phyloP scores from a whole-genome alignment of 2,888 invertebrate genomes.

The Plebejus melissa region DNA sequence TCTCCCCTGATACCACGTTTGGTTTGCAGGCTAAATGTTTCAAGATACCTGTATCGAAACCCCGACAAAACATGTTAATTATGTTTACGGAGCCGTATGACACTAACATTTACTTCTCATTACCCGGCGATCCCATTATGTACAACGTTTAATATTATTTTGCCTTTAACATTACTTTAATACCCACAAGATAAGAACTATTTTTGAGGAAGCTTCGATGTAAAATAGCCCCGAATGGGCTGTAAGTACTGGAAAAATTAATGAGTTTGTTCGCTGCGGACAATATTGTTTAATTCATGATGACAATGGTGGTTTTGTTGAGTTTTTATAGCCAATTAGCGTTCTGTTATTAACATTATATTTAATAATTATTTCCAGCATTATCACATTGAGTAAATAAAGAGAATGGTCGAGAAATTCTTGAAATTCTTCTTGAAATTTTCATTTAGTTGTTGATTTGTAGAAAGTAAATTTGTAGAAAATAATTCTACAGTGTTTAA shows the following conservation, averaged over 20 bases:
- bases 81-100: conserved; percentile 45
- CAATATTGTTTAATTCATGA: conserved; percentile 23
- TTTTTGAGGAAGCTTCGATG: not conserved
- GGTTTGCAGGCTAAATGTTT: too few species aligned
- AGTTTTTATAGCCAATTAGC: conserved; percentile 22
- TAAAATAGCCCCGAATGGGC: not conserved
- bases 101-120: conserved; percentile 58
- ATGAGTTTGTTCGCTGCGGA: conserved; percentile 17
- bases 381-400: not conserved
- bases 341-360: conserved; percentile 11
- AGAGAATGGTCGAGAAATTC: not conserved
- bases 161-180: not conserved
- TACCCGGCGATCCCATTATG: conserved; percentile 38
- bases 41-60: not conserved
- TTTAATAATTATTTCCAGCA: not conserved
- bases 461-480: too few species aligned
- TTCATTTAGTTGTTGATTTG: not conserved
- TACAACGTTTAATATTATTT: not conserved
- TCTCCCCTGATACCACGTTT: too few species aligned
- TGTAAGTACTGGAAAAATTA: conserved; percentile 17
- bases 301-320: conserved; percentile 17
- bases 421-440: not conserved
- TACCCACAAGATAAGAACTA: not conserved
- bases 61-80: conserved; percentile 27
- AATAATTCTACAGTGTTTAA: too few species aligned